Evolutionary conservation across 2,888 invertebrate species (phyloP), one percentile per base, ranked within the genome.

Genomic region (Synanthedon myopaeformis): DNA sequence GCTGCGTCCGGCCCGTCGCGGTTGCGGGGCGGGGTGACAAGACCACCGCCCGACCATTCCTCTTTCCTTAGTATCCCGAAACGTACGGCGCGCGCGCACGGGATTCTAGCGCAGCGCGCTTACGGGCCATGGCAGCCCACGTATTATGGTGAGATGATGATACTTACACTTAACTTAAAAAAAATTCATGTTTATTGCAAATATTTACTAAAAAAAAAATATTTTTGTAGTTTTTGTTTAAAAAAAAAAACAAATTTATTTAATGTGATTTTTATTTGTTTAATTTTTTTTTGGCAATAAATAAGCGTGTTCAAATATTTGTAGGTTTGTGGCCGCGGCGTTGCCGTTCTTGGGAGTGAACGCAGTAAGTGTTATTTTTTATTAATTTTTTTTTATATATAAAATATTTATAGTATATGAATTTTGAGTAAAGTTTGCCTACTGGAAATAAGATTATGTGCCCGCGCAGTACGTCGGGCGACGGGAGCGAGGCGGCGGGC

Each of bases 1-100:
- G 64, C 64, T 67, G 60, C 61, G 61, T 57, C 53, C 56, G 55
- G 52, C 56, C 53, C 45, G 51, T 51, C 28, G 42, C 50, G 51
- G 50, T 60, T 54, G 73, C 69, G 77, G 75, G 76, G 79, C 73
- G 78, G 80, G 81, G 82, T 69, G 72, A 59, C 63, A 72, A 60
- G 64, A 58, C 74, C 67, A 70, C 74, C 70, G 76, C 73, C 77
- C 76, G 76, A 74, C 63, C 76, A 63, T 79, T 78, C 79, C 77
- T 74, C 80, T 67, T 72, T 79, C 82, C 83, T 79, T 83, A 85
- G 85, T 86, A 79, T 86, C 87, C 86, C 85, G 84, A 77, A 79
- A 78, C 74, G 72, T 75, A 82, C 86, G 72, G 83, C 84, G 84
- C 83, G 86, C 85, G 86, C 86, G 86, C 85, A 84, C 86, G 82